A percentile compares a stretch with the other conserved stretches of the same genome.
Evolutionary conservation across 2,888 invertebrate genomes (phyloP).

Genomic region (Rapana venosa): DNA sequence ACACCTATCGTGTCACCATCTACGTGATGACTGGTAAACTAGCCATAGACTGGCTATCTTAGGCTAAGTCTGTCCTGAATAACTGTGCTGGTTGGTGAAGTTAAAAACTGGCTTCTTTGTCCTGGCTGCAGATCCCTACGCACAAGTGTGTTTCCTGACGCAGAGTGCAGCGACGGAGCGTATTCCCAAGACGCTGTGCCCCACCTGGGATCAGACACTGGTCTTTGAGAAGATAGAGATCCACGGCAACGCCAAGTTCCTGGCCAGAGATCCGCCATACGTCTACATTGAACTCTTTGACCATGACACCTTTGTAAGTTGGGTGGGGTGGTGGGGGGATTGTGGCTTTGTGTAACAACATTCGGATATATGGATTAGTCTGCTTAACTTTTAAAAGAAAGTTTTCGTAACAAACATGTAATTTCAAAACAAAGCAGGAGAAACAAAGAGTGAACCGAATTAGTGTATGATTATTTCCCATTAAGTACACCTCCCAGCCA

Average conservation of each 20-base stretch:
- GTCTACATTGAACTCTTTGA: slow-evolving; percentile 79
- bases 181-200: slow-evolving; percentile 78
- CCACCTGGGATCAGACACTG: slow-evolving; percentile 80
- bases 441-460: too few relatives aligned
- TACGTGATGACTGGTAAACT: too few relatives aligned
- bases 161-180: slow-evolving; percentile 77
- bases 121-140: slow-evolving; percentile 78
- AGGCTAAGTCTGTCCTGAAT: neutral
- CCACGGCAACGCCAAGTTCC: slow-evolving; percentile 73
- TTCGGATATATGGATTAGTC: too few relatives aligned
- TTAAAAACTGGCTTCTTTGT: neutral
- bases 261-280: slow-evolving; percentile 76
- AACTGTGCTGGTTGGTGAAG: neutral
- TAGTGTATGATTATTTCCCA: too few relatives aligned
- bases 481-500: too few relatives aligned
- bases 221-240: slow-evolving; percentile 79
- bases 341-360: too few relatives aligned
- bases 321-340: too few relatives aligned
- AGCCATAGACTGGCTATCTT: too few relatives aligned
- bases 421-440: too few relatives aligned
- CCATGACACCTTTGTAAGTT: slow-evolving; percentile 78
- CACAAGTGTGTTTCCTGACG: slow-evolving; percentile 78
- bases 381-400: too few relatives aligned
- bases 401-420: too few relatives aligned
- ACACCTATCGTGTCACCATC: too few relatives aligned